Evolutionary conservation across 2,113 vertebrate species (phyloP).

Genomic region (Phoxinus phoxinus): DNA sequence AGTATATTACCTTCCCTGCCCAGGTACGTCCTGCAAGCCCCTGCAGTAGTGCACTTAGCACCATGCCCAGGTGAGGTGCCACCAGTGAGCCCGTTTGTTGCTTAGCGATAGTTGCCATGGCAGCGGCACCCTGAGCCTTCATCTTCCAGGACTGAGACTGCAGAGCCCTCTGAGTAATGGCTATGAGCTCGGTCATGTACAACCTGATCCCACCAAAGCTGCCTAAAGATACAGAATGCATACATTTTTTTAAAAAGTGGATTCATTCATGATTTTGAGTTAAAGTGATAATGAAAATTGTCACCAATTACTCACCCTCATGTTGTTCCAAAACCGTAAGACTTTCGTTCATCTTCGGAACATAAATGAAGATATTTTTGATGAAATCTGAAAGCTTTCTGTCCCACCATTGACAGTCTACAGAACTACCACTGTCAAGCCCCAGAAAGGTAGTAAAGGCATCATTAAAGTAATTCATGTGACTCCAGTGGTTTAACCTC

Average conservation of each 20-base stretch:
- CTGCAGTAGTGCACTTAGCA: slow-evolving; percentile 87
- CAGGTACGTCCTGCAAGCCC: slow-evolving; percentile 92
- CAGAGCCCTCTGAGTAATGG: slow-evolving; percentile 91
- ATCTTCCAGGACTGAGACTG: slow-evolving; percentile 99
- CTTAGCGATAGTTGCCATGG: slow-evolving; percentile 95
- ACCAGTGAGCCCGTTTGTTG: slow-evolving; percentile 88
- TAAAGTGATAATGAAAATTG: too few species aligned
- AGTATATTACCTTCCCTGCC: slow-evolving; percentile 88
- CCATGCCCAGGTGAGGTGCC: slow-evolving; percentile 90
- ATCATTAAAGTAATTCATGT: too few species aligned
- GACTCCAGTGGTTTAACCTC: too few species aligned
- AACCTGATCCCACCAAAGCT: slow-evolving; percentile 94
- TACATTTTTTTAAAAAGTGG: not conserved
- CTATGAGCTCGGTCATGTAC: slow-evolving; percentile 93
- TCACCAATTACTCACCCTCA: too few species aligned
- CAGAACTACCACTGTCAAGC: too few species aligned
- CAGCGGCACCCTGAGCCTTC: slow-evolving; percentile 96
- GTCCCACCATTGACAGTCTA: too few species aligned
- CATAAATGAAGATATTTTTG: too few species aligned
- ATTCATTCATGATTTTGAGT: too few species aligned
- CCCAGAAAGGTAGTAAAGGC: too few species aligned
- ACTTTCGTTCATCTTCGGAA: too few species aligned
- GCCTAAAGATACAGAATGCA: slow-evolving; percentile 68
- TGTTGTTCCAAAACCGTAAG: too few species aligned
- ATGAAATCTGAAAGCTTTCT: too few species aligned